Base-by-base conservation (phyloP, 2,113 vertebrate genomes). In the Callopanchax toddi region DNA sequence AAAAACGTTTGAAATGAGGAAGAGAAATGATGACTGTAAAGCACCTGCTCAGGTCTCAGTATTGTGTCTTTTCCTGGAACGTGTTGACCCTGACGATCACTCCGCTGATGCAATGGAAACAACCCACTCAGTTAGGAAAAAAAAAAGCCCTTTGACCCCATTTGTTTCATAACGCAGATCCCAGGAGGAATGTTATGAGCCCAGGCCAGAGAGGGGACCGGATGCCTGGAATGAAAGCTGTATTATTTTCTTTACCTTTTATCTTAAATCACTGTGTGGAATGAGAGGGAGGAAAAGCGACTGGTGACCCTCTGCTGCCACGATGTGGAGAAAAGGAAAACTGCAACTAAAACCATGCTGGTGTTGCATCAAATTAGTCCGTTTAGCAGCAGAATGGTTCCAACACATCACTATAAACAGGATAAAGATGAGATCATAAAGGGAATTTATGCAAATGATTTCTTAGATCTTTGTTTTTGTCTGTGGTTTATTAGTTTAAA, bases 51-150 rank as follows among this genome's bases (percentile, higher is more conserved):
- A 16, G 0, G 7, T 50, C 34, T 21, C 17, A 62, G 21, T 18
- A 21, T 74, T 58, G 32, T 50, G 21, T 25, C 29, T 67, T 39
- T 86, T 83, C 67, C 72, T 74, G 75, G 67, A 87, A 84, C 39
- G 45, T 25, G 52, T 51, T 82, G 77, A 75, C 61, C 68, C 32
- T 4, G 42, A 10, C 17, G 6, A 46, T 37, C n/a, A 0, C 56
- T 68, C 32, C 16, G 2, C 58, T 81, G 79, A 79, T 76, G 79
- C 73, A 79, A 85, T 85, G 79, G 78, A 83, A 86, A 83, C 51
- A 26, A 6, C 9, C 53, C 37, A 43, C n/a, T 46, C 45, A 65
- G 65, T 67, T 67, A 58, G 58, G 3, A 37, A 37, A 7, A 15
- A 20, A 44, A 81, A 74, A 10, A 18, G 49, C 53, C 60, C 26